Evolutionary conservation across 2,113 vertebrate species (phyloP).

Genomic region (Rousettus leschenaultii): DNA sequence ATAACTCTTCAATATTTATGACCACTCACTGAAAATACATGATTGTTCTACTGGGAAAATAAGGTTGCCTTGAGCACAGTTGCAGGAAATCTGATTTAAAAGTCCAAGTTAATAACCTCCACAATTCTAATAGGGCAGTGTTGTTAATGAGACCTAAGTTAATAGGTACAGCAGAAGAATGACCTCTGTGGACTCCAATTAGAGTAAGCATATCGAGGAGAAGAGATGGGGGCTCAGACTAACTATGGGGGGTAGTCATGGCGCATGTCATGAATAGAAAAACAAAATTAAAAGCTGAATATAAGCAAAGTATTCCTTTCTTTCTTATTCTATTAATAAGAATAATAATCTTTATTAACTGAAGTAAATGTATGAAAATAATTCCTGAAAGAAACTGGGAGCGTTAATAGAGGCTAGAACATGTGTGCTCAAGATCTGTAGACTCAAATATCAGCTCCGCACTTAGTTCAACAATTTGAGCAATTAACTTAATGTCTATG

Average conservation of each 20-base stretch:
- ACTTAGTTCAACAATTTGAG: neutral
- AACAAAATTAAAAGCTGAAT: slow-evolving; percentile 20
- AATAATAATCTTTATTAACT: neutral
- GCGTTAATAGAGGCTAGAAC: neutral
- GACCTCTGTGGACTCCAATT: neutral
- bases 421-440: neutral
- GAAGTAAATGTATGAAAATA: neutral
- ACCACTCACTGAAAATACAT: slow-evolving; percentile 45
- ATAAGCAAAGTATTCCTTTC: neutral
- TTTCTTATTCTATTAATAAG: neutral
- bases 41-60: slow-evolving; percentile 59
- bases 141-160: slow-evolving; percentile 37
- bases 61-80: slow-evolving; percentile 51
- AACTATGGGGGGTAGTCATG: neutral
- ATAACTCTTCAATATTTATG: slow-evolving; percentile 66
- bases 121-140: neutral
- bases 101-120: slow-evolving; percentile 50
- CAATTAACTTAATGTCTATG: neutral
- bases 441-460: neutral
- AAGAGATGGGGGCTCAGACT: neutral
- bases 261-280: neutral
- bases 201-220: neutral
- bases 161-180: slow-evolving; percentile 7
- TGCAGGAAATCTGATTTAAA: slow-evolving; percentile 59
- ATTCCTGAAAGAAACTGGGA: slow-evolving; percentile 8